Evolutionary conservation across 2,888 invertebrate species (phyloP), one percentile per base, ranked within the genome.

Genomic region (Scelioninae gen. 1): DNA sequence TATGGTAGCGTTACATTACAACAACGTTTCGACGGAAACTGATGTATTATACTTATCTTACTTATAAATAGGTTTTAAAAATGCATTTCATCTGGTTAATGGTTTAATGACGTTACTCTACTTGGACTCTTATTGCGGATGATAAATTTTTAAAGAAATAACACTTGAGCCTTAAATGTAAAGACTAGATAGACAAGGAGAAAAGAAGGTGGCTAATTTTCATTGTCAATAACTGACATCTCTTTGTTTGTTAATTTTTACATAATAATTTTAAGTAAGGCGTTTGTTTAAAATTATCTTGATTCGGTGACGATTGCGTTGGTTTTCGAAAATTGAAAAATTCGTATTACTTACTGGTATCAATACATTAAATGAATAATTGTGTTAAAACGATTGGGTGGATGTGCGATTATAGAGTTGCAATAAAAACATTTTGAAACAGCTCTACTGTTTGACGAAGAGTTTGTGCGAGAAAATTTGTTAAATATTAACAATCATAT

Each of bases 291-390:
- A 71, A 84, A 83, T 84, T 86, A 84, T 87, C 82, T 87, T 84
- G 86, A 89, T 88, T 89, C 84, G 88, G 88, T 83, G 88, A 89
- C 88, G 88, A 89, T 89, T 89, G 88, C 88, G 89, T 88, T 87
- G 86, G 88, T 89, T 88, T 88, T 86, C 86, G 87, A 38, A 87
- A 90, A 89, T 89, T 31, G 89, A 90, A 88, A 90, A 38, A 40
- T 90, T 90, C 88, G 88, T 89, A 89, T n/a, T 90, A 88, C 88
- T 89, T 89, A 86, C 88, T 88, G 89, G 90, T 90, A 11, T n/a
- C n/a, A 43, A 87, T 89, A 85, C 86, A 88, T 86, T 86, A 85
- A 86, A 87, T 86, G 87, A 87, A 88, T 40, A 29, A 32, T 23
- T 66, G 51, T 38, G 43, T 60, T 66, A 40, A 9, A 51, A 47